These are phyloP conservation scores for Champsocephalus esox DNA, from an alignment of 2,797 vertebrate genomes.

Conservation along the genomic window DNA sequence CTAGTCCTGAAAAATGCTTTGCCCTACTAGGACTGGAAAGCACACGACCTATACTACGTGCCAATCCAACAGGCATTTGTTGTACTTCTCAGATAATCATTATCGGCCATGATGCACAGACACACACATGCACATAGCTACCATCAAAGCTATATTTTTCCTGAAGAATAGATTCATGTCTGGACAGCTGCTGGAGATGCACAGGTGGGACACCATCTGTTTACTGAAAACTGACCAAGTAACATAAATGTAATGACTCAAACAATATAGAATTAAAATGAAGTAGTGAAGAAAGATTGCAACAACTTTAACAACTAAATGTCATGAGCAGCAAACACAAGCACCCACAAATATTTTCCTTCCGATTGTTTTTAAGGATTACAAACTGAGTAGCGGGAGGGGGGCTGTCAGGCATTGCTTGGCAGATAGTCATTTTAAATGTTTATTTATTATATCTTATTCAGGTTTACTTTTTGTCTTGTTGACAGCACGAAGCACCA, in stretches of 20 bases:
- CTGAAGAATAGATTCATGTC: background rate
- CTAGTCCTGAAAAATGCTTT: too few relatives aligned
- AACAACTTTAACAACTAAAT: too few relatives aligned
- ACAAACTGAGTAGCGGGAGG: background rate
- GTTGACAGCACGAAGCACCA: slow-evolving; percentile 18
- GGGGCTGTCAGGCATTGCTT: background rate
- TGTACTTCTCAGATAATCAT: background rate
- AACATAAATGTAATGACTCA: slow-evolving; percentile 28
- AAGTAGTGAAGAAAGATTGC: slow-evolving; percentile 16
- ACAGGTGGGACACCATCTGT: slow-evolving; percentile 26
- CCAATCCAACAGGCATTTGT: too few relatives aligned
- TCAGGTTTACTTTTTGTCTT: slow-evolving; percentile 22
- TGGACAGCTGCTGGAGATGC: slow-evolving; percentile 20
- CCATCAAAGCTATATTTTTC: background rate
- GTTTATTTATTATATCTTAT: slow-evolving; percentile 27
- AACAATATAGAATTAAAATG: slow-evolving; percentile 4
- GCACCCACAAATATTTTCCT: slow-evolving; percentile 5
- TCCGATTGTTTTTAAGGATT: slow-evolving; percentile 8
- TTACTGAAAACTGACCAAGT: slow-evolving; percentile 29
- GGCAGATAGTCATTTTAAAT: slow-evolving; percentile 18
- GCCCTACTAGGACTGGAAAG: too few relatives aligned
- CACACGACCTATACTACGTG: too few relatives aligned
- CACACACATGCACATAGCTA: slow-evolving; percentile 8
- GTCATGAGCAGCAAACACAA: background rate
- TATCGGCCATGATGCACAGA: slow-evolving; percentile 11